Evolutionary conservation across 2,113 vertebrate species (phyloP).

Genomic region (Brachyhypopomus gauderio): DNA sequence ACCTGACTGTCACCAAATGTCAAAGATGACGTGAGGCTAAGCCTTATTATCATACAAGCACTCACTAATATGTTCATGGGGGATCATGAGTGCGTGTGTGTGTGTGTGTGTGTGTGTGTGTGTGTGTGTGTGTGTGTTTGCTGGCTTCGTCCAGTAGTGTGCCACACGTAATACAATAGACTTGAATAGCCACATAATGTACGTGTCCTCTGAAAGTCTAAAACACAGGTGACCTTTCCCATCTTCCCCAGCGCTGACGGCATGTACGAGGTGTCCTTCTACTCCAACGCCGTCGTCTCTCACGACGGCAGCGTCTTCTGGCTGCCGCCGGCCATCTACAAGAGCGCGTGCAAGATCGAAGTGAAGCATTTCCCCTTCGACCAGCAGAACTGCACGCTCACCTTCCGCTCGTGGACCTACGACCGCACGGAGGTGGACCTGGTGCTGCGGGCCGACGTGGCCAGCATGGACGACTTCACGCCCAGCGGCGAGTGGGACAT

Average conservation of each 20-base stretch:
- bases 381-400: slow-evolving; percentile 96
- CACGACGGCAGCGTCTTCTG: slow-evolving; percentile 96
- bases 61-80: too few relatives aligned
- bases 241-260: slow-evolving; percentile 83
- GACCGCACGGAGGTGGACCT: slow-evolving; percentile 93
- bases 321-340: slow-evolving; percentile 95
- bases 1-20: too few relatives aligned
- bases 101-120: too few relatives aligned
- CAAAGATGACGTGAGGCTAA: too few relatives aligned
- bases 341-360: slow-evolving; percentile 95
- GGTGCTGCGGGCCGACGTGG: slow-evolving; percentile 87
- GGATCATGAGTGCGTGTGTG: too few relatives aligned
- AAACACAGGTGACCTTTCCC: not conserved
- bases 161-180: too few relatives aligned
- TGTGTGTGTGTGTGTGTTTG: too few relatives aligned
- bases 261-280: slow-evolving; percentile 98
- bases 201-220: too few relatives aligned
- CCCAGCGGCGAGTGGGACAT: slow-evolving; percentile 97
- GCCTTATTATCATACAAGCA: too few relatives aligned
- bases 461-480: slow-evolving; percentile 94
- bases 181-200: too few relatives aligned
- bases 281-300: slow-evolving; percentile 94
- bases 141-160: too few relatives aligned
- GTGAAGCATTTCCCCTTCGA: slow-evolving; percentile 97
- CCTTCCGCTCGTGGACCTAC: slow-evolving; percentile 96